A percentile compares a stretch with the other conserved stretches of the same genome.
Conservation (phyloP, 2,888 invertebrate genomes). For the Pegoplata infirma region DNA sequence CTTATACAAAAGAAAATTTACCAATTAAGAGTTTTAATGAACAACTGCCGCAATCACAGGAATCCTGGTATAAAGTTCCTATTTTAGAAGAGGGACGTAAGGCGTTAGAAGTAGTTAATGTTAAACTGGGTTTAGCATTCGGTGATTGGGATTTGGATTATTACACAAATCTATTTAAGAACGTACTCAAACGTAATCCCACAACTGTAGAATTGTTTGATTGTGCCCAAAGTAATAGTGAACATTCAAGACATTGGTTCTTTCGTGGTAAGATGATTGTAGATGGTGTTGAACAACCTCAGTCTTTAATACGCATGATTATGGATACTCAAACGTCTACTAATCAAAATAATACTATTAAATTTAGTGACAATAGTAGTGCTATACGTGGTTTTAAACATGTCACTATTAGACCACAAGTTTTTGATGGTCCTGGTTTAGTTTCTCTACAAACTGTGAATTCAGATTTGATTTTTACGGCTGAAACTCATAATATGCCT, state of each 20-base stretch:
- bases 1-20: conserved; percentile 84
- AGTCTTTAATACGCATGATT: conserved; percentile 95
- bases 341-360: conserved; percentile 96
- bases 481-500: conserved; percentile 99
- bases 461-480: conserved; percentile 96
- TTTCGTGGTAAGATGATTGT: conserved; percentile 94
- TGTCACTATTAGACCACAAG: conserved; percentile 83
- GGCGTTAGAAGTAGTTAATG: conserved; percentile 90
- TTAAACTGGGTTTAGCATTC: conserved; percentile 91
- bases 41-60: conserved; percentile 83
- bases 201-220: conserved; percentile 99
- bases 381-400: conserved; percentile 91
- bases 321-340: conserved; percentile 91
- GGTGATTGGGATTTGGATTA: conserved; percentile 95
- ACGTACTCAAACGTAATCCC: conserved; percentile 92
- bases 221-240: conserved; percentile 98
- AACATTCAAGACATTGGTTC: conserved; percentile 99
- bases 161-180: conserved; percentile 91
- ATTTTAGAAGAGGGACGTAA: conserved; percentile 86
- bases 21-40: conserved; percentile 84
- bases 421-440: conserved; percentile 81
- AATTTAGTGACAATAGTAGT: conserved; percentile 98
- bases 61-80: conserved; percentile 90
- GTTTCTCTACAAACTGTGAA: conserved; percentile 81
- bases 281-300: conserved; percentile 86